A percentile compares a stretch with the other conserved stretches of the same genome.
These are phyloP conservation scores for Melieria omissa DNA, from an alignment of 2,888 invertebrate genomes.

Conservation along the genomic window DNA sequence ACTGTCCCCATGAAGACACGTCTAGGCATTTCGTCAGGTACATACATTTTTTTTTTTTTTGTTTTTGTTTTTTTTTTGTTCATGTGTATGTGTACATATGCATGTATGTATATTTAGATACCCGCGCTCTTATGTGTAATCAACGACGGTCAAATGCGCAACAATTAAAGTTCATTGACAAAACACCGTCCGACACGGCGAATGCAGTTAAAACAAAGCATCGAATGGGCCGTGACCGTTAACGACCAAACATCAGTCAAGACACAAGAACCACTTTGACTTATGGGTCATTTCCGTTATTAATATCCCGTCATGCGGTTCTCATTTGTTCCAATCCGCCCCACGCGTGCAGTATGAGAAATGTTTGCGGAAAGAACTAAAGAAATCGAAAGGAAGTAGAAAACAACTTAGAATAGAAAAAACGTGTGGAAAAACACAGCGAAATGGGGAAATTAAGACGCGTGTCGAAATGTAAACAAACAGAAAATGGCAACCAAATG, in stretches of 20 bases:
- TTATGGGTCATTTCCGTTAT: neutral
- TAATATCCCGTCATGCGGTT: neutral
- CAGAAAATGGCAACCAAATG: neutral
- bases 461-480: neutral
- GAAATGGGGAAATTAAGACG: neutral
- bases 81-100: neutral
- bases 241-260: no score
- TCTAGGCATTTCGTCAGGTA: no score
- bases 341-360: neutral
- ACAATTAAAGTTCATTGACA: slow-evolving; percentile 16
- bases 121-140: neutral
- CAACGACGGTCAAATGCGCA: slow-evolving; percentile 13
- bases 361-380: neutral
- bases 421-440: no score
- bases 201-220: neutral
- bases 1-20: no score
- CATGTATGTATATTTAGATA: neutral
- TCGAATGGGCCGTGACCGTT: neutral
- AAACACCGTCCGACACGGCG: neutral
- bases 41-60: no score
- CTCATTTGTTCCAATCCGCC: no score
- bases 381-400: neutral
- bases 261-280: neutral
- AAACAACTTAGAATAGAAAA: no score
- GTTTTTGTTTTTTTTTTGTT: neutral